Percentiles rank a stretch among this genome's conserved stretches.
Conservation (phyloP, 2,797 vertebrate genomes). For the Furcifer pardalis region DNA sequence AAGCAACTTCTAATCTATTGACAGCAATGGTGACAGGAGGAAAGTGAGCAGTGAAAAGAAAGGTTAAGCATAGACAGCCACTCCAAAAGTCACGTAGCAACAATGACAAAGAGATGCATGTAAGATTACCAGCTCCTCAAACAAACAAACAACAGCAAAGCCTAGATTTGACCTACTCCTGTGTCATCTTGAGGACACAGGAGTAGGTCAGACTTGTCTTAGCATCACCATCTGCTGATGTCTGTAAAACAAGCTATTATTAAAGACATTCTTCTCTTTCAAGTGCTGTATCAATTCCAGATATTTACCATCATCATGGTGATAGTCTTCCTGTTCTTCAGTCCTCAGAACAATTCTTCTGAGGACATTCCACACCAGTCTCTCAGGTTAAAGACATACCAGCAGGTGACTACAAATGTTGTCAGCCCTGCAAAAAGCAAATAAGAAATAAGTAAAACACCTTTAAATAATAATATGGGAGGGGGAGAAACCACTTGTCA, state of each 20-base stretch:
- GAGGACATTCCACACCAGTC: no score
- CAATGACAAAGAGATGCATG: not conserved
- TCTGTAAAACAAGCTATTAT: not conserved
- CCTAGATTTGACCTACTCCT: not conserved
- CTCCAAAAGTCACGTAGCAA: not conserved
- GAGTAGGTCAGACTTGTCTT: not conserved
- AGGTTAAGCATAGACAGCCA: not conserved
- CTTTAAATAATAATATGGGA: not conserved
- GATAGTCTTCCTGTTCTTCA: no score
- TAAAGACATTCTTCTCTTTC: no score
- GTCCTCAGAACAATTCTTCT: no score
- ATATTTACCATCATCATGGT: no score
- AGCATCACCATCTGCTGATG: not conserved
- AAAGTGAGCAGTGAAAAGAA: not conserved
- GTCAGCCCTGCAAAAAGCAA: not conserved
- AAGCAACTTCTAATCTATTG: not conserved
- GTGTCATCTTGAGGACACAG: not conserved
- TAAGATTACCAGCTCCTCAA: not conserved
- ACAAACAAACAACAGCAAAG: not conserved
- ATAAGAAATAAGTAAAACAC: not conserved
- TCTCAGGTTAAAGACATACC: no score
- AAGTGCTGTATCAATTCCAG: no score
- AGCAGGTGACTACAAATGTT: not conserved
- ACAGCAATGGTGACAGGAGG: not conserved
- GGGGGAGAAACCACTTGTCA: not conserved